Evolutionary conservation across 2,888 invertebrate genomes (phyloP), one percentile per base, ranked within the genome.

Genomic region (Resseliella maxima): DNA sequence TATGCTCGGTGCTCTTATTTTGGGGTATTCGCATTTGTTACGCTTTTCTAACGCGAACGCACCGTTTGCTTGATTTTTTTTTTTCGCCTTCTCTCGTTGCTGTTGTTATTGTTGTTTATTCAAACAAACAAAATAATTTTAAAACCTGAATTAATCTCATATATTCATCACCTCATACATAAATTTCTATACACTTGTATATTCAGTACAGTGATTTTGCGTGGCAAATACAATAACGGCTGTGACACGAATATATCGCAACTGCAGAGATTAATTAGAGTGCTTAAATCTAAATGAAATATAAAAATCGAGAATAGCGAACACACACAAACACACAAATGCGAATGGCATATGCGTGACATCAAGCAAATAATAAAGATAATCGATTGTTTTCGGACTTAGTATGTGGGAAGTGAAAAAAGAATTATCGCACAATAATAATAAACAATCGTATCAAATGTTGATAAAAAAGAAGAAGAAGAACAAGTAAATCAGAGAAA

Each of bases 1-100:
- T 72, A 72, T 72, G 72, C n/a, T 72, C n/a, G n/a, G n/a, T 72
- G 31, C 72, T 27, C 72, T 72, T 72, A 31, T 72, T 27, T 72
- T 12, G 35, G 31, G 15, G 1, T 35, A 35, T 35, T 31, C 72
- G 31, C 72, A 72, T 72, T 72, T 72, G 72, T 72, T 72, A 72
- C 72, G 72, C 72, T 72, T 72, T 72, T 72, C 72, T 31, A 72
- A 31, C 72, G 72, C 46, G 18, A 8, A 18, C 8, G 18, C 46
- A 18, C 8, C 18, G 46, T 50, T 8, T 50, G 8, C 2, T 50
- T 50, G 12, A 41, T 50, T 12, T 45, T 10, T 5, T 45, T 45
- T 45, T 45, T 10, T 5, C 45, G n/a, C 45, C 45, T 10, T 59
- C 2, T 59, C n/a, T 24, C 27, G 59, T 59, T 27, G 12, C 45